phyloP scores from a whole-genome alignment of 1,140 invertebrate genomes.

The Coenobita brevimanus region DNA sequence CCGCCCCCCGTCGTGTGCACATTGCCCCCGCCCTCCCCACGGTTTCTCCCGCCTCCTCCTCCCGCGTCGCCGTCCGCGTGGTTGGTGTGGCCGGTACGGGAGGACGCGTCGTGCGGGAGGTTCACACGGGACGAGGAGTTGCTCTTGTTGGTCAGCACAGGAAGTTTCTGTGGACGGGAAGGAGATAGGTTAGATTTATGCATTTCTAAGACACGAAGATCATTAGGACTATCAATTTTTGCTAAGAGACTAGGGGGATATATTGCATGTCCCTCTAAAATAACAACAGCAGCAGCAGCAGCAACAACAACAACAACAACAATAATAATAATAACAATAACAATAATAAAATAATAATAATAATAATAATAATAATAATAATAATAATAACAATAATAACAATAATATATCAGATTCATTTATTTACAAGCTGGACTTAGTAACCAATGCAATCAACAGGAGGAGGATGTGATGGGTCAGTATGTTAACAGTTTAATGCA shows the following conservation, averaged over 20 bases:
- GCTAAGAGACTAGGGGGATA: not conserved
- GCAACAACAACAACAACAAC: not conserved
- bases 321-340: not conserved
- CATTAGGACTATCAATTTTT: not conserved
- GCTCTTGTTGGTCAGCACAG: conserved; percentile 66
- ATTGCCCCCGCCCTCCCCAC: conserved; percentile 3
- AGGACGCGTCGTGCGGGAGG: conserved; percentile 54
- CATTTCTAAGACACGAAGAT: conserved; percentile 5
- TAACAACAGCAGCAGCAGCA: not conserved
- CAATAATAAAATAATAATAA: not conserved
- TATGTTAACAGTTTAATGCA: no score
- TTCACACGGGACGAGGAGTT: conserved; percentile 53
- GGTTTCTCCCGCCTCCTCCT: conserved; percentile 19
- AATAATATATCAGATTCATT: no score
- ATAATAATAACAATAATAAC: no score
- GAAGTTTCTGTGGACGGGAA: conserved; percentile 49
- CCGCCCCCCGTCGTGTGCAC: not conserved
- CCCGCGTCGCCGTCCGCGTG: not conserved
- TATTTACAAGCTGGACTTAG: no score
- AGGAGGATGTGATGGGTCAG: no score
- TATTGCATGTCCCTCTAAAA: not conserved
- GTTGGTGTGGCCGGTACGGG: conserved; percentile 18
- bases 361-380: no score
- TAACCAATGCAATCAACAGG: no score
- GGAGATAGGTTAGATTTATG: not conserved